phyloP scores from a whole-genome alignment of 1,140 invertebrate species.

The Stegodyphus mimosarum region DNA sequence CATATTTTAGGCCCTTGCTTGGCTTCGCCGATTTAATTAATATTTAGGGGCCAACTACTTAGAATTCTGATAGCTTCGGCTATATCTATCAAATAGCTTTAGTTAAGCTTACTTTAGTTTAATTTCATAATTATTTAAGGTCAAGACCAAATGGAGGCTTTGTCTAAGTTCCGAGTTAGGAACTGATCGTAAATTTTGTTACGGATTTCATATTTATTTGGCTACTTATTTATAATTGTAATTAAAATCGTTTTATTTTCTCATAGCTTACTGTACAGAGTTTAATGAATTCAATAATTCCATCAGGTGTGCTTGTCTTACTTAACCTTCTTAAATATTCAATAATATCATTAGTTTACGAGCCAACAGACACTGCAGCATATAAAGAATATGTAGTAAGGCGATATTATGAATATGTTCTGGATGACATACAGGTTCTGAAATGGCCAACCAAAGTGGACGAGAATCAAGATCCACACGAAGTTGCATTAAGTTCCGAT shows the following conservation, averaged over 20 bases:
- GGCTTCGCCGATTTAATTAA: too few species aligned
- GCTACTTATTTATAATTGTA: too few species aligned
- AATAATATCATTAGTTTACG: constrained; percentile 98
- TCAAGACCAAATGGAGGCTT: too few species aligned
- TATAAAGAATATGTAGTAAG: constrained; percentile 98
- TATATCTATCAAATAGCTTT: too few species aligned
- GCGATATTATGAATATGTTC: constrained; percentile 91
- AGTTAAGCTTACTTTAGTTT: too few species aligned
- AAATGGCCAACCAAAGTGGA: constrained; percentile 89
- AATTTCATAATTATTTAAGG: too few species aligned
- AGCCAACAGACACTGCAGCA: constrained; percentile 97
- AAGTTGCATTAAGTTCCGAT: constrained; percentile 86
- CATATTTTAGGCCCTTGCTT: too few species aligned
- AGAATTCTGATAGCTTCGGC: too few species aligned
- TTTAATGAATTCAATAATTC: constrained; percentile 94
- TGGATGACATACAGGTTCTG: constrained; percentile 89
- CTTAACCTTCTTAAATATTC: constrained; percentile 96
- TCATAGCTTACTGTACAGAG: constrained; percentile 75
- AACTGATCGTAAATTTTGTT: too few species aligned
- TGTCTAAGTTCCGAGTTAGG: too few species aligned
- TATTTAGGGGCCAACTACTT: too few species aligned
- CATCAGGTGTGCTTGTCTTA: constrained; percentile 93
- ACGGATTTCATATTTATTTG: too few species aligned
- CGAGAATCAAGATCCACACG: constrained; percentile 90
- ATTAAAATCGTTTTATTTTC: constrained; percentile 91